Percentiles rank a stretch among this genome's conserved stretches.
phyloP scores from a whole-genome alignment of 2,888 invertebrate species.

The Serrognathus titanus region DNA sequence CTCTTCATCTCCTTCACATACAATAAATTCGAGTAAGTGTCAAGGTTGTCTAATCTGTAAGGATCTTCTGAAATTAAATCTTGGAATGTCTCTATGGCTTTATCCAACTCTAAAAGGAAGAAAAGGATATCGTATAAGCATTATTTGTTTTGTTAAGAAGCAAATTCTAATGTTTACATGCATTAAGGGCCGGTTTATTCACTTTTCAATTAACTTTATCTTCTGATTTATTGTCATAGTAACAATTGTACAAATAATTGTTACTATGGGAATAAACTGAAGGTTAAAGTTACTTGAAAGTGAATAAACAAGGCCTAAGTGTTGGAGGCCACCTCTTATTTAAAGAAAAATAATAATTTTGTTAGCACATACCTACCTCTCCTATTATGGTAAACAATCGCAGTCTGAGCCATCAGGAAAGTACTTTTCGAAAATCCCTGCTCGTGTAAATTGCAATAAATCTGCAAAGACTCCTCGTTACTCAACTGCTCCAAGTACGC shows the following conservation, averaged over 20 bases:
- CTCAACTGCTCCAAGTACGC: slow-evolving; percentile 85
- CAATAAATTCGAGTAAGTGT: slow-evolving; percentile 92
- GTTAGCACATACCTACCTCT: slow-evolving; percentile 59
- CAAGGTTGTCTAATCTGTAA: slow-evolving; percentile 91
- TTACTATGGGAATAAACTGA: too few relatives aligned
- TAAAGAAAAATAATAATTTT: neutral
- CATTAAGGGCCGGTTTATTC: too few relatives aligned
- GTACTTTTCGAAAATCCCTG: slow-evolving; percentile 84
- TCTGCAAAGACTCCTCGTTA: slow-evolving; percentile 83
- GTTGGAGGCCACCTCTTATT: too few relatives aligned
- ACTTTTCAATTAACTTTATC: too few relatives aligned
- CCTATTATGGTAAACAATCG: slow-evolving; percentile 88
- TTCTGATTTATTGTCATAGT: too few relatives aligned
- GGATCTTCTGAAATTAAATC: slow-evolving; percentile 84
- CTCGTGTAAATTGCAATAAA: slow-evolving; percentile 71
- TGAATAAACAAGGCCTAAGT: too few relatives aligned
- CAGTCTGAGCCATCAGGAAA: slow-evolving; percentile 88
- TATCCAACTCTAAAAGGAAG: slow-evolving; percentile 73
- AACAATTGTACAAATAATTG: too few relatives aligned
- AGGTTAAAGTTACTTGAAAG: too few relatives aligned
- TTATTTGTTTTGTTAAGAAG: too few relatives aligned
- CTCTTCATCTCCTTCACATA: slow-evolving; percentile 91
- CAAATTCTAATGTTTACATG: neutral
- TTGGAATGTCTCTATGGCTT: slow-evolving; percentile 81
- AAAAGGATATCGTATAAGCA: too few relatives aligned